Base-by-base conservation (phyloP, 2,113 vertebrate genomes). In the Sapajus apella region DNA sequence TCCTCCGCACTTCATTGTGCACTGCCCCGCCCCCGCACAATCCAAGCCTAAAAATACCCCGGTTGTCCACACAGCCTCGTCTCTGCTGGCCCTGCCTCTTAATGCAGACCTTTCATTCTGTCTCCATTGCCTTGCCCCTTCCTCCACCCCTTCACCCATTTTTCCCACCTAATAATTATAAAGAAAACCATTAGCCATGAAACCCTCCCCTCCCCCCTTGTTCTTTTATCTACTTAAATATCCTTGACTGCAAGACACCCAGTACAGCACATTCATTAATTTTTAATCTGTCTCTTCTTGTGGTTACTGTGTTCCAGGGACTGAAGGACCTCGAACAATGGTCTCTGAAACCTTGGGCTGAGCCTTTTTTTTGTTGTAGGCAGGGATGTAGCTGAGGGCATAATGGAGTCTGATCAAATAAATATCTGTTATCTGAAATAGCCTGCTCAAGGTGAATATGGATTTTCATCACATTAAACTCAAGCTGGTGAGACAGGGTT, bases 251-350 rank as follows among this genome's bases (percentile, higher is more conserved):
- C 61, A 96, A 99, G 98, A 98, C 97, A 97, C 95, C 47, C 92
- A 96, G 97, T 97, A 98, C 96, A 98, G 98, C 98, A 97, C 89
- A 97, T 90, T 98, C 97, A 99, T 98, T 98, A 98, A 98, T 98
- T 98, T 98, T 99, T 98, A 98, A 99, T 98, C 98, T 97, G 97
- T 97, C 98, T 98, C 98, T 98, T 98, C 98, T 98, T 98, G 97
- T 94, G 97, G 98, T 98, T 97, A 98, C 98, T 90, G 97, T 98
- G 98, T 98, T 98, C 97, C 92, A 3, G 40, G 97, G 98, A 98
- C 98, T 95, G 97, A 98, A 98, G 97, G 96, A 95, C 96, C 97
- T 96, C 89, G 75, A 93, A 98, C 98, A 97, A 98, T 98, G 98
- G 97, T 97, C 96, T 91, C 93, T 97, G 96, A 97, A 98, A 98